Percentiles rank a stretch among this genome's conserved stretches.
phyloP scores from a whole-genome alignment of 2,113 vertebrate genomes.

The Lagopus leucura region DNA sequence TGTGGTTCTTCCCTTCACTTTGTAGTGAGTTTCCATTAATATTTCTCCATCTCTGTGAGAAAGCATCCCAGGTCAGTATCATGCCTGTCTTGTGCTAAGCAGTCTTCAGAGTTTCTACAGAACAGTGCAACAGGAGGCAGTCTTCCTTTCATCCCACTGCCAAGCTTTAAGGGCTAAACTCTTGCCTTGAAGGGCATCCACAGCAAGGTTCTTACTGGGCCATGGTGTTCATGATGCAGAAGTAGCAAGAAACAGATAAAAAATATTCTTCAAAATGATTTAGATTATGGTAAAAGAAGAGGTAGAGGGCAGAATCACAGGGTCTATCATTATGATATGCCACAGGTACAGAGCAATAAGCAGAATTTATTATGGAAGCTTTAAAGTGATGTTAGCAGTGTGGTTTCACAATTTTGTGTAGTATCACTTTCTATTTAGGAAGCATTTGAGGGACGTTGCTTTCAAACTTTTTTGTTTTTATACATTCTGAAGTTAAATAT shows the following conservation, averaged over 20 bases:
- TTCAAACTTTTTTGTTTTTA: background rate
- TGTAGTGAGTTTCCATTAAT: background rate
- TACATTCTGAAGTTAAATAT: background rate
- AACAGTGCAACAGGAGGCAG: background rate
- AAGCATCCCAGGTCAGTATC: background rate
- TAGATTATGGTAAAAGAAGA: background rate
- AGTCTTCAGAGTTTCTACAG: background rate
- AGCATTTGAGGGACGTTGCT: background rate
- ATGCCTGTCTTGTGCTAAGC: background rate
- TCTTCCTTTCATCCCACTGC: background rate
- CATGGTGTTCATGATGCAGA: background rate
- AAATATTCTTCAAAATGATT: background rate
- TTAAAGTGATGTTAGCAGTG: background rate
- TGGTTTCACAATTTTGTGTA: background rate
- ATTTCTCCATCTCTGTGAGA: background rate
- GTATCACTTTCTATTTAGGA: background rate
- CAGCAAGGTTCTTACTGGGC: background rate
- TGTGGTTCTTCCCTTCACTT: background rate
- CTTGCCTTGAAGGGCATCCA: background rate
- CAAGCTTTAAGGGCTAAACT: background rate
- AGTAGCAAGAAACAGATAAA: background rate
- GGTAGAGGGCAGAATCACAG: background rate
- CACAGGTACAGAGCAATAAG: background rate
- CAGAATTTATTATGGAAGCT: background rate
- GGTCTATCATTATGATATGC: background rate